Conservation (phyloP, 1,140 invertebrate genomes). For the Drosophila lacertosa region DNA sequence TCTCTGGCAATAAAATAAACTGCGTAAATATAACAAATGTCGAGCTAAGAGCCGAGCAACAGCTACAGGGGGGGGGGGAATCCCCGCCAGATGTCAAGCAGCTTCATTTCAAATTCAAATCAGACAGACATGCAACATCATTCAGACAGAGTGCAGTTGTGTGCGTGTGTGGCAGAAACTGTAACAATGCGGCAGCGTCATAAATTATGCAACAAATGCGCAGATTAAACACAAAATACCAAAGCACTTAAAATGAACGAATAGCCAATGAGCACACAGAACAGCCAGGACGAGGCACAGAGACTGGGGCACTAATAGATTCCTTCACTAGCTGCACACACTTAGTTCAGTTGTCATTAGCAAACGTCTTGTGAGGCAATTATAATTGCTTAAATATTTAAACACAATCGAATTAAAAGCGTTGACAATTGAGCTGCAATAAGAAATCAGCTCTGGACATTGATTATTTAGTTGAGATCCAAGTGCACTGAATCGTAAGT, state of each 20-base stretch:
- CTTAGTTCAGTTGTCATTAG: conserved; percentile 44
- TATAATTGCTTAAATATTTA: conserved; percentile 72
- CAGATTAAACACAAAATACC: conserved; percentile 79
- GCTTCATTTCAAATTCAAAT: conserved; percentile 69
- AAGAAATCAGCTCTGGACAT: conserved; percentile 4
- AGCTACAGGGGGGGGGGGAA: too few species aligned
- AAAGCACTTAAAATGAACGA: conserved; percentile 74
- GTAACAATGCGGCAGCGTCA: conserved; percentile 55
- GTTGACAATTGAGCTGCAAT: conserved; percentile 16
- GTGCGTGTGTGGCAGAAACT: conserved; percentile 21
- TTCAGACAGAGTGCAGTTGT: background rate
- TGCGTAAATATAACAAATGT: conserved; percentile 71
- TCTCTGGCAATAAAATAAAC: conserved; percentile 74
- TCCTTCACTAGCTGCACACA: conserved; percentile 17
- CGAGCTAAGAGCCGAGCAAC: background rate
- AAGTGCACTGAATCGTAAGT: background rate
- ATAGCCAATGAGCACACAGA: conserved; percentile 56
- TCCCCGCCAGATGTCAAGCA: conserved; percentile 6
- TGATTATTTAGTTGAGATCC: background rate
- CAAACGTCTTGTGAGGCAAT: conserved; percentile 44
- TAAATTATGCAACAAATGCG: conserved; percentile 80
- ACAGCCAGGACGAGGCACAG: background rate
- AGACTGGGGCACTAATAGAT: conserved; percentile 13
- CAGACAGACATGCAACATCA: conserved; percentile 27
- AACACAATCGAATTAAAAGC: conserved; percentile 44